Evolutionary conservation across 1,140 invertebrate species (phyloP), one percentile per base, ranked within the genome.

Genomic region (Drosophila miranda): DNA sequence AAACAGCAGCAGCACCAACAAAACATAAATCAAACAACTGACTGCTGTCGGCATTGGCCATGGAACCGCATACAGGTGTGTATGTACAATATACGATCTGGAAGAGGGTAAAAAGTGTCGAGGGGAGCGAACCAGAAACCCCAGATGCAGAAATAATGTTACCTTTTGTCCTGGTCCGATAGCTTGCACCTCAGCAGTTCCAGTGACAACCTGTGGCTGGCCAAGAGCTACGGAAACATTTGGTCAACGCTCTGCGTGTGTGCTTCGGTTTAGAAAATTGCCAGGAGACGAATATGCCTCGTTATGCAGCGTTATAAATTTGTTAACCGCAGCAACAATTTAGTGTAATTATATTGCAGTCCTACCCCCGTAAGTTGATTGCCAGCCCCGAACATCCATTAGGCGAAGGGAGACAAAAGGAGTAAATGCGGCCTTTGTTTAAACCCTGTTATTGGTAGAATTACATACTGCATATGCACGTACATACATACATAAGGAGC

Each of bases 21-120:
- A 52, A 44, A 57, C 74, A 88, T 87, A 88, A 87, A 87, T 87
- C 82, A 87, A 87, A 82, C 83, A 87, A 80, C 71, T 87, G 82
- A 82, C 82, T 86, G 80, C 77, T 72, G 80, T 80, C 76, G 80
- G 76, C 80, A 79, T 76, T 69, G 75, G 30, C 28, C 28, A 28
- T 7, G 46, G 46, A 3, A 56, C 51, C 46, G 38, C 52, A 46
- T 59, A 26, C 6, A 26, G 2, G 2, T 19, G 2, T 19, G 9
- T 34, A 34, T 34, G 8, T 34, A 34, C 8, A 45, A 16, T 48
- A 60, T 23, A 23, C 5, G 23, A 0, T 23, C 5, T 5, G 5
- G 48, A 26, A 30, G 48, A 34, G 23, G 2, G 30, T 4, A 41
- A 19, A 43, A 14, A 9, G 41, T 23, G 4, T 16, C 2, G 53